Evolutionary conservation across 1,140 invertebrate species (phyloP).

Genomic region (Helicoverpa zea): DNA sequence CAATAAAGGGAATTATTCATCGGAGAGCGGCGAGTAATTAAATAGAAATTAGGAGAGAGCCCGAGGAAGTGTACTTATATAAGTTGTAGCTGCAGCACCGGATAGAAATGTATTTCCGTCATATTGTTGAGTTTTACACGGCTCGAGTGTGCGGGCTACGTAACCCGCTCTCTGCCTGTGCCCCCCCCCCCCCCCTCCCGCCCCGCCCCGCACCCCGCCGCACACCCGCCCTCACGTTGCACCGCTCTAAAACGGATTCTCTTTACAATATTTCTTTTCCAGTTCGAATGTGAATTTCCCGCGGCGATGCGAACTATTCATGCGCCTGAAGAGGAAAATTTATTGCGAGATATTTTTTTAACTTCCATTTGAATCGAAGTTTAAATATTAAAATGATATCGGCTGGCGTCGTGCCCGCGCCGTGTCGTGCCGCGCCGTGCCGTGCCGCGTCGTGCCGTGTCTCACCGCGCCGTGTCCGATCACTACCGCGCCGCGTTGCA

Average conservation of each 20-base stretch:
- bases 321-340: conserved; percentile 27
- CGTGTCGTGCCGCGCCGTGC: not conserved
- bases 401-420: not conserved
- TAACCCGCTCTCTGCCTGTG: not conserved
- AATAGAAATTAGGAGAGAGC: conserved; percentile 17
- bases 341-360: conserved; percentile 45
- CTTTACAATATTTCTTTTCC: conserved; percentile 49
- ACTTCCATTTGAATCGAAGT: conserved; percentile 34
- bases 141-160: conserved; percentile 13
- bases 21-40: conserved; percentile 26
- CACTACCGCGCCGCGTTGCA: too few species aligned
- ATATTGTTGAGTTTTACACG: conserved; percentile 24
- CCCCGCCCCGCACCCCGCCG: not conserved
- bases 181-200: not conserved
- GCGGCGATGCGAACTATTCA: conserved; percentile 40
- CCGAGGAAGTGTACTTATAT: not conserved
- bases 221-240: not conserved
- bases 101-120: conserved; percentile 22
- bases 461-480: too few species aligned
- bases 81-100: not conserved
- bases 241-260: conserved; percentile 42
- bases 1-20: conserved; percentile 31
- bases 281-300: conserved; percentile 47
- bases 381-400: conserved; percentile 49
- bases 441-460: not conserved